phyloP scores from a whole-genome alignment of 2,797 vertebrate species.

The Distichodus sexfasciatus region DNA sequence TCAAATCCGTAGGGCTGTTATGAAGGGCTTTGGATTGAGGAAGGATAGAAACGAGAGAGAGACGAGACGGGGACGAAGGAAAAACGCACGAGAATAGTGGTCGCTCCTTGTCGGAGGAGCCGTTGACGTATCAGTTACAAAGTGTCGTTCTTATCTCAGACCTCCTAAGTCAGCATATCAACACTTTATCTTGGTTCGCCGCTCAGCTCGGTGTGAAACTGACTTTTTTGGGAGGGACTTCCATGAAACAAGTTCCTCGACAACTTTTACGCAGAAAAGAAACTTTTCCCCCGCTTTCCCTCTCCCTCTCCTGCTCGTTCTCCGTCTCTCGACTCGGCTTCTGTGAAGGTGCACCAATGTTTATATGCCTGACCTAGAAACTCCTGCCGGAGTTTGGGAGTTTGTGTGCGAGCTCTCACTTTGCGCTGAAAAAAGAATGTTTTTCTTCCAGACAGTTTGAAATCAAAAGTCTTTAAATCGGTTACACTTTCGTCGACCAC shows the following conservation, averaged over 20 bases:
- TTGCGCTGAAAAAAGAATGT: constrained; percentile 52
- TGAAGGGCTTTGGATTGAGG: constrained; percentile 45
- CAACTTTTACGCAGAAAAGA: constrained; percentile 54
- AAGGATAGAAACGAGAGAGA: not conserved
- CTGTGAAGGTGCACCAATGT: constrained; percentile 61
- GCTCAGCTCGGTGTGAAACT: constrained; percentile 53
- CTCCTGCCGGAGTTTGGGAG: constrained; percentile 47
- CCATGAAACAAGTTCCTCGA: constrained; percentile 58
- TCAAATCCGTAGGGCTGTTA: constrained; percentile 67
- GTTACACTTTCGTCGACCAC: no score
- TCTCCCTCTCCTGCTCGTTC: constrained; percentile 11
- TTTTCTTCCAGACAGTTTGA: constrained; percentile 32
- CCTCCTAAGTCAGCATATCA: constrained; percentile 27
- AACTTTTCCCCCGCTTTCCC: constrained; percentile 23
- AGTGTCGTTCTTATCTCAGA: constrained; percentile 65
- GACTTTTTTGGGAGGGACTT: constrained; percentile 52
- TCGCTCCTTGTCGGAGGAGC: constrained; percentile 60
- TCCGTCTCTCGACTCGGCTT: constrained; percentile 19
- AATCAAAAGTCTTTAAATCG: constrained; percentile 24
- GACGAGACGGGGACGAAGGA: not conserved
- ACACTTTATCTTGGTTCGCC: constrained; percentile 42
- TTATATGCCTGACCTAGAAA: constrained; percentile 75
- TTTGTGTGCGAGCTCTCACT: constrained; percentile 46
- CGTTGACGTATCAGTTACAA: constrained; percentile 66
- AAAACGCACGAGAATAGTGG: constrained; percentile 50